Percentiles rank a stretch among this genome's conserved stretches.
Conservation (phyloP, 2,797 vertebrate genomes). For the Propithecus perrieri region DNA sequence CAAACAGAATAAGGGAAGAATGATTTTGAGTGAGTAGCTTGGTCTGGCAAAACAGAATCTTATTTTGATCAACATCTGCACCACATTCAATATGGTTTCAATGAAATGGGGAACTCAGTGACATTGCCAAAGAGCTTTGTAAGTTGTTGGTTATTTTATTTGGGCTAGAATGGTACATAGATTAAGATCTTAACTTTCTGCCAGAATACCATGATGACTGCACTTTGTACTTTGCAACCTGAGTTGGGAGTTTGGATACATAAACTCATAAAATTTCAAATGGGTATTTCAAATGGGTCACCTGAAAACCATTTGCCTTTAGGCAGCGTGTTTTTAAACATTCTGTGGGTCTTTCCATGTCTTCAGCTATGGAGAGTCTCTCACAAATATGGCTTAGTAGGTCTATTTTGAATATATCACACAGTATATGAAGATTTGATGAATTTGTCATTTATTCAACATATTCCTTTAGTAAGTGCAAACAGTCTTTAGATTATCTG, state of each 20-base stretch:
- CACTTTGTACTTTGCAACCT: neutral
- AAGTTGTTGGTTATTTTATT: constrained; percentile 19
- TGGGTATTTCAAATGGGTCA: neutral
- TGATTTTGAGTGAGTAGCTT: neutral
- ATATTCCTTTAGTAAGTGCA: neutral
- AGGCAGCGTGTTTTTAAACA: neutral
- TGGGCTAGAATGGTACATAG: constrained; percentile 48
- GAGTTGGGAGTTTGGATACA: constrained; percentile 9
- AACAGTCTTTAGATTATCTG: neutral
- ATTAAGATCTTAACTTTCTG: constrained; percentile 4
- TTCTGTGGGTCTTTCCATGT: neutral
- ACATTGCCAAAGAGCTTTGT: constrained; percentile 53
- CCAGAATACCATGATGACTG: neutral
- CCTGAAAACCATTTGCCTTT: neutral
- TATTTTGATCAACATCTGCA: constrained; percentile 4
- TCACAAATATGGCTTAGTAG: neutral
- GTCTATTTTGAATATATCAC: neutral
- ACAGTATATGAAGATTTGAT: neutral
- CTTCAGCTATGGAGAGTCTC: neutral
- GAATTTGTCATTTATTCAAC: neutral
- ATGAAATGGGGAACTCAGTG: neutral
- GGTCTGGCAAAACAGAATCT: neutral
- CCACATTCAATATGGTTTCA: neutral
- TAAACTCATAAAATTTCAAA: neutral
- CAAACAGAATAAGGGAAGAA: neutral